These are phyloP conservation scores for Progne subis DNA, from an alignment of 2,113 vertebrate species.

Conservation along the genomic window DNA sequence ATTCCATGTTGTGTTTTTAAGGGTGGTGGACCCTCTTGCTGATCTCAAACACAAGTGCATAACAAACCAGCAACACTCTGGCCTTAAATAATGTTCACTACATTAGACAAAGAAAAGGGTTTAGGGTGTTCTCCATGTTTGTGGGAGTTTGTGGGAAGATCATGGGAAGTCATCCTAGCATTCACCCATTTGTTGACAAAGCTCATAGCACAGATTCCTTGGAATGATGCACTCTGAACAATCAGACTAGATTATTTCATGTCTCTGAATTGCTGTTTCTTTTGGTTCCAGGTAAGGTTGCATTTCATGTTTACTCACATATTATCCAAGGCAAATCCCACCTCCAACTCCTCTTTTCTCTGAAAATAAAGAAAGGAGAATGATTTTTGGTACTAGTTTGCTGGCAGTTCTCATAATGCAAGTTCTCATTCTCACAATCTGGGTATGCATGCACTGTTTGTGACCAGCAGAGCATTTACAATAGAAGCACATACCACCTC, in stretches of 20 bases:
- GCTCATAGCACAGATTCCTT: not conserved
- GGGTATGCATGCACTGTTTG: not conserved
- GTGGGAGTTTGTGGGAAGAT: not conserved
- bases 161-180: not conserved
- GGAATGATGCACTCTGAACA: not conserved
- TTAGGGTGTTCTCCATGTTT: not conserved
- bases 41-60: not conserved
- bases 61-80: not conserved
- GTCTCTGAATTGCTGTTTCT: not conserved
- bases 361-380: constrained; percentile 19
- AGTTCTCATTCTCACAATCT: not conserved
- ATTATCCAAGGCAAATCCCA: constrained; percentile 63
- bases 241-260: not conserved
- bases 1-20: not conserved
- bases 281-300: not conserved
- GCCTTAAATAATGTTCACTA: not conserved
- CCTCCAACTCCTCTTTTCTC: constrained; percentile 60
- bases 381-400: not conserved
- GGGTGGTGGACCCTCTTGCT: accelerated
- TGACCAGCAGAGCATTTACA: not conserved
- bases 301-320: constrained; percentile 63
- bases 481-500: not conserved
- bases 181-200: not conserved
- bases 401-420: not conserved
- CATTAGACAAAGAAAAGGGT: not conserved